Evolutionary conservation across 2,888 invertebrate genomes (phyloP).

Genomic region (Eugnorisma glareosa): DNA sequence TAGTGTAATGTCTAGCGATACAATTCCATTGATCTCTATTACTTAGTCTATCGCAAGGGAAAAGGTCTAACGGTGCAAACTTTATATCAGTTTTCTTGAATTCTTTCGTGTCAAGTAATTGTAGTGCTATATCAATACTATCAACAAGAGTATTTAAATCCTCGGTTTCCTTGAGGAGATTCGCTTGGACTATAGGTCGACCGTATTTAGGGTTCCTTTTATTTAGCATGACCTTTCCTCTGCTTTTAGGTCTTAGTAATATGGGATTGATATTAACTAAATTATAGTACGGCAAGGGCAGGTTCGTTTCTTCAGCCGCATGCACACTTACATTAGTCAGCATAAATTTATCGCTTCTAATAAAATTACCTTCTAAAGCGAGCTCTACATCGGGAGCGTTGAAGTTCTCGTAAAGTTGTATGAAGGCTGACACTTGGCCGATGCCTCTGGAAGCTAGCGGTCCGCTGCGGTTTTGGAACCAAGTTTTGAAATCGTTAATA

Average conservation of each 20-base stretch:
- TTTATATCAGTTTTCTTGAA: slow-evolving; percentile 86
- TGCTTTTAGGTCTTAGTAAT: slow-evolving; percentile 85
- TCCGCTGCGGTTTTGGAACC: slow-evolving; percentile 85
- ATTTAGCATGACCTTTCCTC: slow-evolving; percentile 84
- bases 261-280: slow-evolving; percentile 85
- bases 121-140: slow-evolving; percentile 86
- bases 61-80: slow-evolving; percentile 85
- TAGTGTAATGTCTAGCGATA: slow-evolving; percentile 87
- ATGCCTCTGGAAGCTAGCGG: slow-evolving; percentile 86
- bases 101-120: slow-evolving; percentile 86
- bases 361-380: slow-evolving; percentile 85
- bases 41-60: slow-evolving; percentile 85
- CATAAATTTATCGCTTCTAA: slow-evolving; percentile 88
- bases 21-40: slow-evolving; percentile 89
- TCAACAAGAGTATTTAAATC: slow-evolving; percentile 86
- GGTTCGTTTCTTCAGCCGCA: slow-evolving; percentile 82
- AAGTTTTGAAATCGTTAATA: slow-evolving; percentile 85
- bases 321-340: slow-evolving; percentile 85
- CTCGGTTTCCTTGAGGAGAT: slow-evolving; percentile 86
- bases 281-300: slow-evolving; percentile 87
- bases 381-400: slow-evolving; percentile 87
- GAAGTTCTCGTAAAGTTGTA: slow-evolving; percentile 85
- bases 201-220: slow-evolving; percentile 87
- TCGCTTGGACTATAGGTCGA: slow-evolving; percentile 86
- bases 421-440: slow-evolving; percentile 86